A percentile compares a stretch with the other conserved stretches of the same genome.
These are phyloP conservation scores for Nephrotoma flavescens DNA, from an alignment of 2,888 invertebrate species.

Conservation along the genomic window DNA sequence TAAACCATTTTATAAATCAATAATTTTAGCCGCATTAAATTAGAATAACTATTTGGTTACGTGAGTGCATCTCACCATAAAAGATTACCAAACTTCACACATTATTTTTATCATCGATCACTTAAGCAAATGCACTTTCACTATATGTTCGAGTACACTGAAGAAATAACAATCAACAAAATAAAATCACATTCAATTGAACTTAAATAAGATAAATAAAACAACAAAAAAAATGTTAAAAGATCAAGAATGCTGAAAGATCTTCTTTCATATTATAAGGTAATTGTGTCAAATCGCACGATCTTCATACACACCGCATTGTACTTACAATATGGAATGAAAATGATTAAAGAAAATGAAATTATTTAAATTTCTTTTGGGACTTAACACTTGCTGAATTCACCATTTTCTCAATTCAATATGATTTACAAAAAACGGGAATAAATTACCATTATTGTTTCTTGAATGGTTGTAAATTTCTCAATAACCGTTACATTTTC, in stretches of 20 bases:
- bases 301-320: not conserved
- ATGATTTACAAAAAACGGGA: not conserved
- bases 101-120: not conserved
- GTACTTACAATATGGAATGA: not conserved
- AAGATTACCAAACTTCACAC: not conserved
- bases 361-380: not conserved
- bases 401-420: not conserved
- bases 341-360: not conserved
- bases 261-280: not conserved
- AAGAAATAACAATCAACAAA: not conserved
- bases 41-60: not conserved
- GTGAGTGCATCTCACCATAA: not conserved
- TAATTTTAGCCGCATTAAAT: not conserved
- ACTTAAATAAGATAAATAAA: too few species aligned
- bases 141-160: not conserved
- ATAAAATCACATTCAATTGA: too few species aligned
- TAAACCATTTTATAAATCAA: not conserved
- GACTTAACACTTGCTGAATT: not conserved
- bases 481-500: slow-evolving; percentile 3
- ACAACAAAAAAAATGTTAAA: not conserved
- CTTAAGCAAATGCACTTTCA: not conserved
- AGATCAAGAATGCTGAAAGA: not conserved
- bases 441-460: not conserved
- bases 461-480: slow-evolving; percentile 5
- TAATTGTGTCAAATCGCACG: not conserved